Evolutionary conservation across 2,113 vertebrate species (phyloP), one percentile per base, ranked within the genome.

Genomic region (Indicator maculatus): DNA sequence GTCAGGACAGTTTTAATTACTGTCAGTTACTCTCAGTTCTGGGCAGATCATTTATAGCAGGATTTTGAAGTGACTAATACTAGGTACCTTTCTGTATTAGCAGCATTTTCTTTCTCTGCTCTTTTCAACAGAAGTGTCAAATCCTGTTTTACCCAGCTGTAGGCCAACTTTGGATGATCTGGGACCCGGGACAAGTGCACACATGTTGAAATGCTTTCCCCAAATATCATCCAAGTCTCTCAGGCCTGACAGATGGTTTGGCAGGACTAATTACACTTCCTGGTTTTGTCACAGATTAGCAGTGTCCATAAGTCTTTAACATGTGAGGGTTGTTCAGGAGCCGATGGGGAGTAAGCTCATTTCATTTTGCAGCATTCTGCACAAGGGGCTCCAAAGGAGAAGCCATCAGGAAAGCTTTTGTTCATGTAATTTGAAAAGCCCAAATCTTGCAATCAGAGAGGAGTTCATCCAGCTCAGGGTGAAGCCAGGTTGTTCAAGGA

Each of bases 211-310:
- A 63, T 75, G 93, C 53, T 93, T 94, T 93, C 78, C 88, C 79
- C 90, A 96, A 94, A 94, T 96, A 93, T 31, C 85, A 58, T 93
- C 86, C 90, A 93, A 93, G 73, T 88, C 91, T 94, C 91, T 84
- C 73, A 86, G 88, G 91, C 85, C 81, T 91, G 86, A 79, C 88
- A 95, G 95, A 81, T 95, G 94, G 89, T 86, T 95, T 88, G 86
- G 69, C 85, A 90, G 86, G 69, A 45, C 91, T 93, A 88, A 95
- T 93, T 90, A 90, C 77, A 70, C 44, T 65, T 85, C 65, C 70
- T 89, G 80, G 27, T 64, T 95, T 93, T 95, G 90, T 88, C 90
- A 63, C 76, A 84, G 90, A 91, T 94, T 69, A 91, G 80, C 80
- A 39, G 44, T 41, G 44, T 75, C 85, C 86, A 0, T 81, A 86